Conservation (phyloP, 2,888 invertebrate genomes). For the Apodemia zela region DNA sequence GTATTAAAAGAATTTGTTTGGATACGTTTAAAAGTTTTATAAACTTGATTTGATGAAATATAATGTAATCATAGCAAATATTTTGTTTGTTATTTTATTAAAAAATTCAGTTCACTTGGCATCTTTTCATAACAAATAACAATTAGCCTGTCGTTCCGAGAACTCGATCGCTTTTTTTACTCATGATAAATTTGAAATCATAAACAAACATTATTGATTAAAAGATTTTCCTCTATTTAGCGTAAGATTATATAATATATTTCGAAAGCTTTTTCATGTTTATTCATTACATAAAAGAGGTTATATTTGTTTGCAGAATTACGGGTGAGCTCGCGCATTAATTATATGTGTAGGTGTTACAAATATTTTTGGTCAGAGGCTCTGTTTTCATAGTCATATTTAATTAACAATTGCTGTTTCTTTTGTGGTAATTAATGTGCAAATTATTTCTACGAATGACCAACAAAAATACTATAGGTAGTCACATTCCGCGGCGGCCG, state of each 20-base stretch:
- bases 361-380: not conserved
- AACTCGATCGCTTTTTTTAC: not conserved
- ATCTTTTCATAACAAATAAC: conserved; percentile 11
- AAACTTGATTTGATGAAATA: not conserved
- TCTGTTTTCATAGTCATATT: not conserved
- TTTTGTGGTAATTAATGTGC: no score
- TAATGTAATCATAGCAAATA: not conserved
- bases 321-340: not conserved
- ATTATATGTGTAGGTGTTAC: not conserved
- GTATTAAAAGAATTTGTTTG: not conserved
- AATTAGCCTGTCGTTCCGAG: not conserved
- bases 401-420: not conserved
- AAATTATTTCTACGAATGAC: no score
- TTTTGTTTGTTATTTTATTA: not conserved
- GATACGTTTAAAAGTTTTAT: not conserved
- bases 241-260: not conserved
- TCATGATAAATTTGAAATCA: not conserved
- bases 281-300: not conserved
- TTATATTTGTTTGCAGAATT: not conserved
- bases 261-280: not conserved
- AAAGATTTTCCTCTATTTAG: not conserved
- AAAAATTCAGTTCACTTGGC: not conserved
- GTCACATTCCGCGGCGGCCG: no score
- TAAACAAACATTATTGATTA: not conserved
- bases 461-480: no score